Conservation (phyloP, 2,888 invertebrate species). For the Eucriotettix oculatus region DNA sequence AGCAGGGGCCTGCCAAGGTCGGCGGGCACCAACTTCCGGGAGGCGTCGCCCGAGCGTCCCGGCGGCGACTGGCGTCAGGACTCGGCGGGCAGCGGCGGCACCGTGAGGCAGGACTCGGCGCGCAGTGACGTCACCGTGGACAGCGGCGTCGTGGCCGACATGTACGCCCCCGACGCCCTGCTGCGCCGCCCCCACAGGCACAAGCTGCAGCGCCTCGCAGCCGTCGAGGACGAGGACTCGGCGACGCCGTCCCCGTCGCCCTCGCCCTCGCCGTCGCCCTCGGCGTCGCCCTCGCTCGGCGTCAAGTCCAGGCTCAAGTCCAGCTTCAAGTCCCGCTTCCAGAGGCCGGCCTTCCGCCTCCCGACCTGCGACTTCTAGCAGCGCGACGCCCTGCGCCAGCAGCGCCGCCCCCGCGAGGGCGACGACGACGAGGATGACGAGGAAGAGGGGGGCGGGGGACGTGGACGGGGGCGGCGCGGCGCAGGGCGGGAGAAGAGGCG, state of each 20-base stretch:
- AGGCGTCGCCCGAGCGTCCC: conserved; percentile 9
- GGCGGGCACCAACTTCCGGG: conserved; percentile 8
- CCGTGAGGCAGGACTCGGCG: conserved; percentile 18
- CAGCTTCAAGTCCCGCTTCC: not conserved
- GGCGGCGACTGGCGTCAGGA: conserved; percentile 2
- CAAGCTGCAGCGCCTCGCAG: conserved; percentile 17
- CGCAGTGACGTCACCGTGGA: conserved; percentile 18
- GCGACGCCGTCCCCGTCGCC: not conserved
- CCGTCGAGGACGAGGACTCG: conserved; percentile 16
- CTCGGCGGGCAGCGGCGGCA: conserved; percentile 2
- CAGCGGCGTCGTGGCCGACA: conserved; percentile 17
- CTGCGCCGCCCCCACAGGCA: conserved; percentile 9
- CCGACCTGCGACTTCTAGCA: not conserved
- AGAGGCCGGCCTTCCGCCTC: not conserved
- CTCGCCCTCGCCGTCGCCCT: not conserved
- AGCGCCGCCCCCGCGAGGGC: not conserved
- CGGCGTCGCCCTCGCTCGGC: not conserved
- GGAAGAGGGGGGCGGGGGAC: no score
- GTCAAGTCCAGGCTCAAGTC: not conserved
- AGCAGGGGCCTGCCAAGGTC: conserved; percentile 60
- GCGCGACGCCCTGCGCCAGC: not conserved
- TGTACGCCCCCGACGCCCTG: conserved; percentile 6
- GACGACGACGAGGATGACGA: no score
- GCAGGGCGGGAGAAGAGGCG: no score
- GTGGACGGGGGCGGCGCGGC: no score